Conservation (phyloP, 1,140 invertebrate genomes). For the Meloidogyne floridensis region DNA sequence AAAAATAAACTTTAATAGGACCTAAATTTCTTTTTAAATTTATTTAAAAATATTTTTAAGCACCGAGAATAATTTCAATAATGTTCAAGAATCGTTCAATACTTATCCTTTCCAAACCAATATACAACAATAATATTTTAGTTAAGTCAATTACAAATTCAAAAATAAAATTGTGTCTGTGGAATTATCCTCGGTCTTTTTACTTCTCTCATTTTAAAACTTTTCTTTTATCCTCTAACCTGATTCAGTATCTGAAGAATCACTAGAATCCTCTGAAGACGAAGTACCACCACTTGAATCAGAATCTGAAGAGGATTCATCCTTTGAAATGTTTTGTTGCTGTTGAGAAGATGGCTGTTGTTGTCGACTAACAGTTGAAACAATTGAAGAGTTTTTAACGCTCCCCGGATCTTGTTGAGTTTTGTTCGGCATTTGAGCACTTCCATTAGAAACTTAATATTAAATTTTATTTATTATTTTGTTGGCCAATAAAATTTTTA, state of each 20-base stretch:
- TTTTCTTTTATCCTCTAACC: conserved; percentile 36
- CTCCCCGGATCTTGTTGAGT: background rate
- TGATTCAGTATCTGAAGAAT: conserved; percentile 58
- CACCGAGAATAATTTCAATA: background rate
- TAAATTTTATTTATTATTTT: background rate
- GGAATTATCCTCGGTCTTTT: conserved; percentile 11
- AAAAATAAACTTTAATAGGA: background rate
- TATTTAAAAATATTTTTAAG: background rate
- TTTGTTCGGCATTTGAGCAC: background rate
- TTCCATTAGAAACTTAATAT: conserved; percentile 40
- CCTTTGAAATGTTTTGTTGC: background rate
- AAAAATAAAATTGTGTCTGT: background rate
- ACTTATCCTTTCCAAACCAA: conserved; percentile 6
- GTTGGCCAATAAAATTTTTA: too few species aligned
- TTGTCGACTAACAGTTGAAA: background rate
- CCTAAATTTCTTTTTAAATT: background rate
- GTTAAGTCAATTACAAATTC: background rate
- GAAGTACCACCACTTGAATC: conserved; percentile 52
- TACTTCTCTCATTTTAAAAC: background rate
- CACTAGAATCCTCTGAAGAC: conserved; percentile 53
- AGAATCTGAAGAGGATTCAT: conserved; percentile 49
- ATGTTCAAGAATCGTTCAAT: background rate
- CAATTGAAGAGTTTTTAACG: background rate
- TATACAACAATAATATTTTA: background rate
- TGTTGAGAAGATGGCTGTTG: conserved; percentile 9